A percentile compares a stretch with the other conserved stretches of the same genome.
Evolutionary conservation across 2,888 invertebrate species (phyloP).

Genomic region (Podotricha telesiphe): DNA sequence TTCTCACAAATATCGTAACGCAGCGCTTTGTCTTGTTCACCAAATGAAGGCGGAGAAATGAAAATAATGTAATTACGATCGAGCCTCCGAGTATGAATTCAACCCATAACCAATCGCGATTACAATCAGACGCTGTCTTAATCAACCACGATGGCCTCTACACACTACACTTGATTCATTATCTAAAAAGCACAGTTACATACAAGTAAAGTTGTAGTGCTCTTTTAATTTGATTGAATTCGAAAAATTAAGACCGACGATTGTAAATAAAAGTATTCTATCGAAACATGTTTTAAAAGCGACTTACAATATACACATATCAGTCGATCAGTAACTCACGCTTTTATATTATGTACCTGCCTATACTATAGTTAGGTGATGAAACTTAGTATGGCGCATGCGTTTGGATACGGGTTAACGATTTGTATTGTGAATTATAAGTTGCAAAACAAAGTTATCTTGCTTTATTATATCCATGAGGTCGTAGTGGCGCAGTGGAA

Average conservation of each 20-base stretch:
- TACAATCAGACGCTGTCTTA: no score
- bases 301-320: background rate
- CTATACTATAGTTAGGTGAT: conserved; percentile 1
- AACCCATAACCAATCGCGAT: no score
- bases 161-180: no score
- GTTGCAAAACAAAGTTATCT: conserved; percentile 24
- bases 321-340: conserved; percentile 20
- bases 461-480: conserved; percentile 8
- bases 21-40: no score
- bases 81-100: no score
- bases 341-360: conserved; percentile 1
- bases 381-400: conserved; percentile 37
- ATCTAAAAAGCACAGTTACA: no score
- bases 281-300: conserved; percentile 1
- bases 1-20: no score
- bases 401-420: conserved; percentile 37
- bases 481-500: no score
- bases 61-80: no score
- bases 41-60: no score
- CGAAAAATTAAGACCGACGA: background rate
- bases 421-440: conserved; percentile 38
- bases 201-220: background rate
- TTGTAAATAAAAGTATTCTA: background rate
- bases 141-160: no score
- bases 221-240: background rate